Base-by-base conservation (phyloP, 2,113 vertebrate genomes). In the Rhinopomastus cyanomelas region DNA sequence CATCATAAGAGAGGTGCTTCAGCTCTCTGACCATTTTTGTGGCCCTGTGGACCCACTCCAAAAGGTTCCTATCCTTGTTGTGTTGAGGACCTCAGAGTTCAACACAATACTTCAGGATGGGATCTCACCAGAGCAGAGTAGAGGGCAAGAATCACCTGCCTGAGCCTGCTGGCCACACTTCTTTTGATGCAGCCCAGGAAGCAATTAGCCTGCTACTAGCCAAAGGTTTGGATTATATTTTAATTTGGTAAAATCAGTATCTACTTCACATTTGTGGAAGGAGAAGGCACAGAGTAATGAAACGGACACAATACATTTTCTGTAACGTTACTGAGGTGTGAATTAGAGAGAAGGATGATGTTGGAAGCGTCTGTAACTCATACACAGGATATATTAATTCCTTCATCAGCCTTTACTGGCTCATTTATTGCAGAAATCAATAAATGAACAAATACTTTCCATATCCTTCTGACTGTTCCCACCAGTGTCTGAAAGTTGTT, bases 351-450 rank as follows among this genome's bases (percentile, higher is more conserved):
- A 94, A 67, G 42, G n/a, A n/a, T n/a, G 73, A 79, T 92, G 85
- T 77, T 91, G 73, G 39, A 84, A 92, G 67, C 86, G 84, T 87
- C 90, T 96, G 89, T 96, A 94, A 95, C 80, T 95, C 93, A 96
- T 80, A 87, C 69, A 55, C 30, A 96, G 85, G 37, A 51, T 90
- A 62, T 69, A 76, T 61, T 69, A 88, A 93, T 83, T 95, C 42
- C 37, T 87, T 73, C 65, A 87, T 93, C 91, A 86, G 39, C 57
- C 89, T 89, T 92, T 90, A 91, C 62, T 77, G 76, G 67, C 74
- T 88, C 81, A 84, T 93, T 95, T 95, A 91, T 88, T 81, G 68
- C 26, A 20, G 20, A 91, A 95, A 95, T 94, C 89, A 89, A 87
- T 92, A 69, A 84, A 34, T 0, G 19, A 89, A 62, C 51, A 88